These are phyloP conservation scores for Muricea muricata DNA, from an alignment of 92 coral and sea anemone genomes.

Conservation along the genomic window DNA sequence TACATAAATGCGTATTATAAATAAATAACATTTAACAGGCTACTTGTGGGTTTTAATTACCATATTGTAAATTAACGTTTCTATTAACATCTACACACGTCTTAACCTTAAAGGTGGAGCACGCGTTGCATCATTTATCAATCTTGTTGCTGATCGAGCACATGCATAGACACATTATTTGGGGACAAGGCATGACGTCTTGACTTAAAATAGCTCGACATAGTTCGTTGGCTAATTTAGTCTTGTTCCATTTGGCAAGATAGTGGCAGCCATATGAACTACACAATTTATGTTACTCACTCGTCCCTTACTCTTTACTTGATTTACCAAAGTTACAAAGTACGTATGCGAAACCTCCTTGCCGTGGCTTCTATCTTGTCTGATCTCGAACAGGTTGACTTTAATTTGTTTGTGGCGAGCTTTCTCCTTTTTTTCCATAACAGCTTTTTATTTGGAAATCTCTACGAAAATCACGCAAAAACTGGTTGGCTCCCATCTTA, in stretches of 20 bases:
- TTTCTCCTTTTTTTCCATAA: background rate
- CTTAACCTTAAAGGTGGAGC: too few species aligned
- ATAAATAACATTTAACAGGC: too few species aligned
- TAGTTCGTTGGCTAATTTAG: background rate
- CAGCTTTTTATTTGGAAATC: background rate
- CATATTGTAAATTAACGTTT: too few species aligned
- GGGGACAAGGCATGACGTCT: background rate
- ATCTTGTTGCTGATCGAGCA: too few species aligned
- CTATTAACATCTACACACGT: too few species aligned
- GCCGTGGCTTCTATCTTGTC: background rate
- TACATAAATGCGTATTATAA: too few species aligned
- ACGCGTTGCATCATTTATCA: too few species aligned
- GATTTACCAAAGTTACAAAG: background rate
- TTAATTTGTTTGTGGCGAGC: background rate
- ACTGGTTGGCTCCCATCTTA: too few species aligned
- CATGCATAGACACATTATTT: background rate
- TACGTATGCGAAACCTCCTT: background rate
- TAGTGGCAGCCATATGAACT: background rate
- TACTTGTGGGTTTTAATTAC: too few species aligned
- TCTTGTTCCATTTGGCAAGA: constrained; percentile 11
- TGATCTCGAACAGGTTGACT: background rate
- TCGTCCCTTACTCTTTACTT: background rate
- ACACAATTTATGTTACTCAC: background rate
- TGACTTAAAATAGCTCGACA: background rate
- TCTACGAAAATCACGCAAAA: background rate